Percentiles rank a stretch among this genome's conserved stretches.
Conservation (phyloP, 2,113 vertebrate genomes). For the Pituophis catenifer region DNA sequence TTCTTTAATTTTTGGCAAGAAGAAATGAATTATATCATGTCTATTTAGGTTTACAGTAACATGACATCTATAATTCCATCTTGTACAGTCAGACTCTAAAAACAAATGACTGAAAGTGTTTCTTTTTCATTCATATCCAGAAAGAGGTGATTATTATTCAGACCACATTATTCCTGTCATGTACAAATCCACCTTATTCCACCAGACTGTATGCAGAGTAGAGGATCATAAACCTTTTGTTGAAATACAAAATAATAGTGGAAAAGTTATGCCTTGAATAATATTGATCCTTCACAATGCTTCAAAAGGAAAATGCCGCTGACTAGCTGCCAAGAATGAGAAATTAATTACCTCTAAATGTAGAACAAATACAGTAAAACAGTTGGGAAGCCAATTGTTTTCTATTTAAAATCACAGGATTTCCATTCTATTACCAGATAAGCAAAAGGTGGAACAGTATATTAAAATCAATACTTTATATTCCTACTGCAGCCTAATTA, state of each 20-base stretch:
- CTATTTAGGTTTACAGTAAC: background rate
- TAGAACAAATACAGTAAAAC: conserved; percentile 35
- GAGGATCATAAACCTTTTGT: background rate
- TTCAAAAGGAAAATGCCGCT: background rate
- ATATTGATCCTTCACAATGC: conserved; percentile 28
- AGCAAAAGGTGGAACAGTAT: conserved; percentile 1
- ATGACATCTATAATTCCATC: background rate
- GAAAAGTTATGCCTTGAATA: conserved; percentile 5
- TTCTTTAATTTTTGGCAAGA: background rate
- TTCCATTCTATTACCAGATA: conserved; percentile 37
- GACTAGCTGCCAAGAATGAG: background rate
- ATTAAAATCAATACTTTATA: conserved; percentile 17
- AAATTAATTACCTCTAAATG: conserved; percentile 48
- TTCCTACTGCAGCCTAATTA: background rate
- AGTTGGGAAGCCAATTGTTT: conserved; percentile 35
- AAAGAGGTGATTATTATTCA: conserved; percentile 1
- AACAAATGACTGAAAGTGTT: background rate
- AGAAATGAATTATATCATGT: background rate
- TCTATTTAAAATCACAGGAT: conserved; percentile 52
- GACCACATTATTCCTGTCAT: background rate
- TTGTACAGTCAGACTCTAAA: background rate
- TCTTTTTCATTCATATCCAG: background rate
- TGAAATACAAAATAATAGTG: background rate
- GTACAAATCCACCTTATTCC: background rate
- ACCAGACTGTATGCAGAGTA: background rate